Conservation (phyloP, 2,797 vertebrate species). For the Xenentodon cancila region DNA sequence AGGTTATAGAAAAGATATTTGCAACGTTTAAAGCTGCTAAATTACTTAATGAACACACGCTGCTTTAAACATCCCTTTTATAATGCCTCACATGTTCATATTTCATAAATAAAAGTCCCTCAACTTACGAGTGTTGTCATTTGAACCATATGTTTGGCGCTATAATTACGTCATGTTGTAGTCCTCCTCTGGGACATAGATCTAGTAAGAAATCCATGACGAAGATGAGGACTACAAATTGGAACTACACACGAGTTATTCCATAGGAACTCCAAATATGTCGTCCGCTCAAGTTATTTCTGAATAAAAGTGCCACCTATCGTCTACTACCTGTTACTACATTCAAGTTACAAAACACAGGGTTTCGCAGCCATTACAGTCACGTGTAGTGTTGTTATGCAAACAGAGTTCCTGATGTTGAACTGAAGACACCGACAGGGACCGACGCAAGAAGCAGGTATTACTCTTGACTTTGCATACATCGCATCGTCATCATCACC, state of each 20-base stretch:
- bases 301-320: conserved; percentile 43
- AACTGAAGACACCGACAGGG: neutral
- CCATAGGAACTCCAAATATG: conserved; percentile 35
- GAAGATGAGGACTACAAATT: too few relatives aligned
- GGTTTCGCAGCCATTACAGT: conserved; percentile 19
- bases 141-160: too few relatives aligned
- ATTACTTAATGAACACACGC: too few relatives aligned
- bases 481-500: neutral
- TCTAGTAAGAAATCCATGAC: too few relatives aligned
- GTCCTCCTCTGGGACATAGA: neutral
- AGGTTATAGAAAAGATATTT: too few relatives aligned
- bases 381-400: conserved; percentile 46
- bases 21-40: too few relatives aligned
- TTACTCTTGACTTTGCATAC: neutral
- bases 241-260: too few relatives aligned
- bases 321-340: conserved; percentile 3
- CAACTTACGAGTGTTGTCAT: too few relatives aligned
- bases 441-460: conserved; percentile 3
- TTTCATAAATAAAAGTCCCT: too few relatives aligned
- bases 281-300: neutral
- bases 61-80: too few relatives aligned
- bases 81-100: too few relatives aligned
- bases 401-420: conserved; percentile 7
- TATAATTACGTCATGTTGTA: conserved; percentile 12
- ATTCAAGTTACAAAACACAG: conserved; percentile 72